Conservation (phyloP, 2,797 vertebrate species). For the Macropus fuliginosus region DNA sequence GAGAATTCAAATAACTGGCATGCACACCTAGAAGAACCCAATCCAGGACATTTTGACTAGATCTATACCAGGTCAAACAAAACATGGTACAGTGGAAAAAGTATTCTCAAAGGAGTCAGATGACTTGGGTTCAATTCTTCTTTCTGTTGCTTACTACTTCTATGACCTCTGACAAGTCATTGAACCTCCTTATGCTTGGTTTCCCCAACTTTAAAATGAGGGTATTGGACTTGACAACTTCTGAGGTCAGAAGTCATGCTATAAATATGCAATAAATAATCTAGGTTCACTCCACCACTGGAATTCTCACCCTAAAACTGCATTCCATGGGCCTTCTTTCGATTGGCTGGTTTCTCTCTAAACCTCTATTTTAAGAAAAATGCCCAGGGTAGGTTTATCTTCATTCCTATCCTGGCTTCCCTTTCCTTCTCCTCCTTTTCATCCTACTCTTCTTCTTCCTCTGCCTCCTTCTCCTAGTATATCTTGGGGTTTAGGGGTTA, state of each 20-base stretch:
- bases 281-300: background rate
- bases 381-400: background rate
- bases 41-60: background rate
- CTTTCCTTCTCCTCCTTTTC: background rate
- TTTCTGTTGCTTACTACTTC: background rate
- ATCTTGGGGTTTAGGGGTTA: background rate
- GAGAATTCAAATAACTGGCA: background rate
- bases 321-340: background rate
- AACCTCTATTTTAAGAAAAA: background rate
- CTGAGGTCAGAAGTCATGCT: background rate
- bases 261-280: background rate
- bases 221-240: background rate
- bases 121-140: background rate
- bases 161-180: background rate
- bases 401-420: background rate
- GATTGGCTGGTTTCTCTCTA: background rate
- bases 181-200: background rate
- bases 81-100: background rate
- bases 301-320: background rate
- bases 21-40: background rate
- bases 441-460: background rate
- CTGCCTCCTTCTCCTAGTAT: background rate
- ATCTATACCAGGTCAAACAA: background rate
- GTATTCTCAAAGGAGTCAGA: background rate
- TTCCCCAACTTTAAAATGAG: background rate